phyloP scores from a whole-genome alignment of 53 echinoderm and acorn worm genomes.

The Holothuria scabra region DNA sequence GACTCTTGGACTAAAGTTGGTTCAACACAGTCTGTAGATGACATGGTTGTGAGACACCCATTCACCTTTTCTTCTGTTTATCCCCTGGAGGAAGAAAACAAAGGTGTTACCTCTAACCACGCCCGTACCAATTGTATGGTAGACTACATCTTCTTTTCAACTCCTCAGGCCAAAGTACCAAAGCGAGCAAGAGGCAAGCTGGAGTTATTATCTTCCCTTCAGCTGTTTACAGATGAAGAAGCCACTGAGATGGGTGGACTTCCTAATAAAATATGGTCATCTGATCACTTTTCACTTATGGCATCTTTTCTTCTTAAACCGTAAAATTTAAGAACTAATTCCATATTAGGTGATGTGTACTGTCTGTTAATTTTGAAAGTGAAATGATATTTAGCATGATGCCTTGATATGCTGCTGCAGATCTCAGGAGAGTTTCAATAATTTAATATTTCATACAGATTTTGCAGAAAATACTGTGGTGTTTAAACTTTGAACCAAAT shows the following conservation, averaged over 20 bases:
- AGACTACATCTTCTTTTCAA: conserved; percentile 89
- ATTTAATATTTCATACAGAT: too few species aligned
- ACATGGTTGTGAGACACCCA: conserved; percentile 54
- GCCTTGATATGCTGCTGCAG: too few species aligned
- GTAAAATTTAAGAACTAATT: too few species aligned
- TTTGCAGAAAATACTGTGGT: too few species aligned
- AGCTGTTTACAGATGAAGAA: conserved; percentile 73
- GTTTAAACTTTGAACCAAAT: too few species aligned
- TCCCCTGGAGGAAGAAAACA: conserved; percentile 48
- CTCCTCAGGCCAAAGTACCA: neutral
- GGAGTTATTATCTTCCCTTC: conserved; percentile 54
- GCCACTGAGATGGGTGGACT: conserved; percentile 88
- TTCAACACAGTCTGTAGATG: neutral
- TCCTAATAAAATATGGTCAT: conserved; percentile 75
- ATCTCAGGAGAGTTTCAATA: too few species aligned
- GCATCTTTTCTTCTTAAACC: conserved; percentile 65
- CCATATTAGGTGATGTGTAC: too few species aligned
- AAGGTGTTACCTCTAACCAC: conserved; percentile 86
- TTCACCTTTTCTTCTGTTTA: conserved; percentile 74
- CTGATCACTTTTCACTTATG: conserved; percentile 88
- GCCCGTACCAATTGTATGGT: conserved; percentile 85
- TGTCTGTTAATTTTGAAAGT: too few species aligned
- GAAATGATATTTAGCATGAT: too few species aligned
- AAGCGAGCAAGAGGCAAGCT: conserved; percentile 33
- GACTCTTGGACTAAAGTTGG: conserved; percentile 4